These are phyloP conservation scores for Lycorma delicatula DNA, from an alignment of 1,140 invertebrate genomes.

Conservation along the genomic window DNA sequence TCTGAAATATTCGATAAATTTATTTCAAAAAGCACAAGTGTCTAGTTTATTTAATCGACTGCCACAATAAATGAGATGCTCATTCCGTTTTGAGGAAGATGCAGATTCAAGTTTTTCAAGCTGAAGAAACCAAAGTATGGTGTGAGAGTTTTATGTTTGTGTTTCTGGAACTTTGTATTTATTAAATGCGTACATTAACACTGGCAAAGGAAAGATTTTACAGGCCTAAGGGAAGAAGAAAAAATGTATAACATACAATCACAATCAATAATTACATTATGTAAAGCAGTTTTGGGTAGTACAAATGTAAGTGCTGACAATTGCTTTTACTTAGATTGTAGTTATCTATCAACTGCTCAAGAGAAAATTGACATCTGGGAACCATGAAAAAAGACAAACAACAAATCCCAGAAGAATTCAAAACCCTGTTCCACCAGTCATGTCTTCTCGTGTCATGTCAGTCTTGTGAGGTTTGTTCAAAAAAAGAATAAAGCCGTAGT, in stretches of 20 bases:
- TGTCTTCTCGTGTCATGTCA: conserved; percentile 7
- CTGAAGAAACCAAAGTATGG: conserved; percentile 42
- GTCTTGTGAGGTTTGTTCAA: conserved; percentile 20
- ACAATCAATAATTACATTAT: conserved; percentile 12
- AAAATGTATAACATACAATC: conserved; percentile 1
- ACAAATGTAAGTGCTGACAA: conserved; percentile 29
- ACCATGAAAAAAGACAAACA: conserved; percentile 40
- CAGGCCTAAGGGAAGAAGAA: conserved; percentile 4
- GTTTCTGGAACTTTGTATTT: conserved; percentile 28
- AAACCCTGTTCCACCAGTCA: conserved; percentile 8
- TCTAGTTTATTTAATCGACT: conserved; percentile 27
- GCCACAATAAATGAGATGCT: conserved; percentile 39
- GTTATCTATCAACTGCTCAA: conserved; percentile 32
- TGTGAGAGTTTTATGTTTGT: conserved; percentile 19
- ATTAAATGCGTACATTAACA: conserved; percentile 18
- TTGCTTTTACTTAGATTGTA: conserved; percentile 21
- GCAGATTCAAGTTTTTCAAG: conserved; percentile 38
- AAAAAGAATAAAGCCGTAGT: conserved; percentile 30
- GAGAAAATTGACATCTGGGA: conserved; percentile 35
- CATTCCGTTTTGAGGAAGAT: conserved; percentile 33
- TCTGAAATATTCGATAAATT: conserved; percentile 33
- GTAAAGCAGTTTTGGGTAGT: conserved; percentile 23
- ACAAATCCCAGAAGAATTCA: conserved; percentile 35
- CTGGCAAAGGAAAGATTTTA: conserved; percentile 11
- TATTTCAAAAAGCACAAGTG: conserved; percentile 33